Evolutionary conservation across 2,113 vertebrate genomes (phyloP).

Genomic region (Prinia subflava): DNA sequence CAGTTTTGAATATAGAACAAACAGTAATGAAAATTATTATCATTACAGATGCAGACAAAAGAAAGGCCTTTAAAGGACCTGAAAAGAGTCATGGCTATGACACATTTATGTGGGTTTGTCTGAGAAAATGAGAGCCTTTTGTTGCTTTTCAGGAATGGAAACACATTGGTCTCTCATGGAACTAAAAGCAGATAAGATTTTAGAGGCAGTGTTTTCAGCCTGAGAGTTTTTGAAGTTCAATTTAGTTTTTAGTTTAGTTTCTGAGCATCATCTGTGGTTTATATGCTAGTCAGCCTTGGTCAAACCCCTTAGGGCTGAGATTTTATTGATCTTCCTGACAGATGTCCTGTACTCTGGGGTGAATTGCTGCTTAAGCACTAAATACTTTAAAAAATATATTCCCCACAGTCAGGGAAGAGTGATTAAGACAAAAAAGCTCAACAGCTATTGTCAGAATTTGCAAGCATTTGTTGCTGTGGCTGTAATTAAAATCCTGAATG

Average conservation of each 20-base stretch:
- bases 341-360: neutral
- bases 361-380: neutral
- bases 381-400: neutral
- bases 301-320: neutral
- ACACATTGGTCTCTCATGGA: neutral
- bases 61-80: neutral
- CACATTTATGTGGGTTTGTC: neutral
- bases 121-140: neutral
- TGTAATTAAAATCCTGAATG: conserved; percentile 20
- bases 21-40: neutral
- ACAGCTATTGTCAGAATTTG: neutral
- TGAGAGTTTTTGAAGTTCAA: neutral
- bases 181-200: neutral
- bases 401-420: neutral
- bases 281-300: neutral
- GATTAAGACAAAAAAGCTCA: neutral
- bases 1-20: neutral
- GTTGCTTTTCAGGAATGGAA: neutral
- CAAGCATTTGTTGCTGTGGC: neutral
- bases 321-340: neutral
- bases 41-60: neutral
- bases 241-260: neutral
- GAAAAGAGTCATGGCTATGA: neutral
- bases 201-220: neutral
- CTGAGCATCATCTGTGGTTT: neutral